Conservation (phyloP, 1,140 invertebrate genomes). For the Gonatopus flavifemur region DNA sequence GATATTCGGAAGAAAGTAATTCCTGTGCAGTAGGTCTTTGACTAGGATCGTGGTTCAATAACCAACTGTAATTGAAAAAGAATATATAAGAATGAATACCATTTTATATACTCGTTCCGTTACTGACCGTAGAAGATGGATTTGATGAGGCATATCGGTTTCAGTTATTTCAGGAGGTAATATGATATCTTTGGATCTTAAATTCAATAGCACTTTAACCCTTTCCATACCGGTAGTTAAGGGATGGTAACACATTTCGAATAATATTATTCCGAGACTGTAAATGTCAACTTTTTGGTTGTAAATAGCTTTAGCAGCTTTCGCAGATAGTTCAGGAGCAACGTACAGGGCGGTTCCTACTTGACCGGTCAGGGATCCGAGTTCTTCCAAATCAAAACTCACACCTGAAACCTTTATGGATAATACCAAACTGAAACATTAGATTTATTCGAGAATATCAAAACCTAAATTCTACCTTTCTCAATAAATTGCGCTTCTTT, state of each 20-base stretch:
- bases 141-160: constrained; percentile 49
- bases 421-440: constrained; percentile 2
- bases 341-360: constrained; percentile 94
- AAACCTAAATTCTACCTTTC: constrained; percentile 27
- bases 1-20: constrained; percentile 75
- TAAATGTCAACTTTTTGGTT: constrained; percentile 97
- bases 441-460: not conserved
- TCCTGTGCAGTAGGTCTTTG: constrained; percentile 81
- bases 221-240: constrained; percentile 88
- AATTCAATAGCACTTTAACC: constrained; percentile 70
- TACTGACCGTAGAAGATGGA: constrained; percentile 53
- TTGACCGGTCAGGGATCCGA: constrained; percentile 71
- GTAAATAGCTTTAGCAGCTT: constrained; percentile 70
- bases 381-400: constrained; percentile 41
- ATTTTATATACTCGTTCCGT: not conserved
- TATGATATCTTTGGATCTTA: constrained; percentile 68
- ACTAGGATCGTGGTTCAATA: constrained; percentile 82
- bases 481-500: constrained; percentile 34
- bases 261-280: constrained; percentile 86
- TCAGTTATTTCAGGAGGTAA: constrained; percentile 68
- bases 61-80: constrained; percentile 61
- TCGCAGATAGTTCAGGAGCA: constrained; percentile 81
- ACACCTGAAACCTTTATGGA: constrained; percentile 32
- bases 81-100: not conserved
- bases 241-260: constrained; percentile 88